Base-by-base conservation (phyloP, 1,140 invertebrate genomes). In the Brachionus sp. region DNA sequence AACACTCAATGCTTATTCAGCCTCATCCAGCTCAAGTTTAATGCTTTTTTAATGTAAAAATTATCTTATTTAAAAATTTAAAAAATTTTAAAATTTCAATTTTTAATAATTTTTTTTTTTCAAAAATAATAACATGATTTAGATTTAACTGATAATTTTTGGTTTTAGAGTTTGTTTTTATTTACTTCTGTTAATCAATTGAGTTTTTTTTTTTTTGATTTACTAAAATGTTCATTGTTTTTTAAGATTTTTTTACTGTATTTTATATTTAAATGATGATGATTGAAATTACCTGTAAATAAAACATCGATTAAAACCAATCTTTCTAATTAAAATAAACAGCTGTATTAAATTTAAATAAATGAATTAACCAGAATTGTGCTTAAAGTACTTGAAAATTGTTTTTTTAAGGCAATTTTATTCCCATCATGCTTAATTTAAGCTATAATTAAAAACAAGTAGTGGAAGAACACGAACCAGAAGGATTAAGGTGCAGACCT, bases 1-100 rank as follows among this genome's bases (percentile, higher is more conserved):
- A 80, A 80, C 77, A 66, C 12, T 19, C 53, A 19, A 37, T 66
- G 50, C 19, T 66, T 44, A 80, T 80, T 62, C 75, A 57, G 50
- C 50, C 77, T 62, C 77, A 80, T 66, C 77, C 77, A 62, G 77
- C 77, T 66, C 77, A 80, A 66, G 77, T 80, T 66, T 80, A 62
- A 80, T 16, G 29, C 1, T 13, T 66, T 12, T 33, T 33, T 12
- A 66, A 37, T 66, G 25, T 33, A 66, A 70, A 70, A 70, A 70
- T 19, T 42, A 42, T 70, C 3, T 39, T 2, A 19, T 64, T 23
- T 64, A 57, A 19, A 57, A 57, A n/a, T 1, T 57, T 57, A 10
- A 1, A 33, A n/a, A 33, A 46, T 66, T 66, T 66, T 33, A 66
- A 33, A n/a, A 66, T 66, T 66, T 70, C 7, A 70, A 42, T 16